Conservation (phyloP, 2,113 vertebrate species). For the Irena cyanogastra region DNA sequence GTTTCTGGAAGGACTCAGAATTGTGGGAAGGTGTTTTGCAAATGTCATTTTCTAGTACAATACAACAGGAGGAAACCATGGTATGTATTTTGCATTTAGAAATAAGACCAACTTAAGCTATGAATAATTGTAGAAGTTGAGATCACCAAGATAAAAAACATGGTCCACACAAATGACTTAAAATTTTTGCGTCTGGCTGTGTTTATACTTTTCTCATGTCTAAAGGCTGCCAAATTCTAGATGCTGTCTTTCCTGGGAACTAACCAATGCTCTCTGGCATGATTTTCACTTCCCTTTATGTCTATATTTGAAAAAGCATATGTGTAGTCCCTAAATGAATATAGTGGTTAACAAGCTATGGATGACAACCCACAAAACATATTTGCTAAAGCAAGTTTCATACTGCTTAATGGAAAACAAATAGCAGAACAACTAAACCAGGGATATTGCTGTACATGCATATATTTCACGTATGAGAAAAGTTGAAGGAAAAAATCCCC, state of each 20-base stretch:
- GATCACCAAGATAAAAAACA: background rate
- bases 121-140: background rate
- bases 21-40: background rate
- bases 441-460: background rate
- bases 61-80: background rate
- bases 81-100: background rate
- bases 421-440: background rate
- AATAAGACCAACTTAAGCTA: background rate
- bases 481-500: background rate
- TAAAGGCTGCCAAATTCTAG: slow-evolving; percentile 40
- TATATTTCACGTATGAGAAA: background rate
- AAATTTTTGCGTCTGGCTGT: background rate
- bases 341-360: slow-evolving; percentile 53
- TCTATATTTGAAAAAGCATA: slow-evolving; percentile 48
- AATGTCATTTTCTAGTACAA: background rate
- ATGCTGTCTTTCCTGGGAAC: slow-evolving; percentile 49
- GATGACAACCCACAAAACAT: slow-evolving; percentile 54
- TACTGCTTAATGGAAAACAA: slow-evolving; percentile 55
- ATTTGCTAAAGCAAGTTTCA: slow-evolving; percentile 41
- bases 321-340: slow-evolving; percentile 44
- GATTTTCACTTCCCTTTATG: slow-evolving; percentile 58
- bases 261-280: slow-evolving; percentile 49
- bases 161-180: background rate
- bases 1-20: background rate
- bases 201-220: background rate